These are phyloP conservation scores for Limulus polyphemus DNA, from an alignment of 2,888 invertebrate species.

Conservation along the genomic window DNA sequence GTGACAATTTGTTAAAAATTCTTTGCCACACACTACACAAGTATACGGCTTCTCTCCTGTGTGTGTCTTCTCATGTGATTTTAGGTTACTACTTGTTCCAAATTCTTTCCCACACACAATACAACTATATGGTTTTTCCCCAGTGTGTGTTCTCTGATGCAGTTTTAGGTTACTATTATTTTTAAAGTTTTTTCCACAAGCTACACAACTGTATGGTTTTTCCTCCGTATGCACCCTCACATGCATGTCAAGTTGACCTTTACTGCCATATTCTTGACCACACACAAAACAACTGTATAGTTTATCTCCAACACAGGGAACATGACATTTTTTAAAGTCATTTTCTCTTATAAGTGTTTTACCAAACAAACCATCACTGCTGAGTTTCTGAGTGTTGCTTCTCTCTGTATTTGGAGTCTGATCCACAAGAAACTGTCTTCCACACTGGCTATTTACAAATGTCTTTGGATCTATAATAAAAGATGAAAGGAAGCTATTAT, in stretches of 20 bases:
- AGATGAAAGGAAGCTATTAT: no score
- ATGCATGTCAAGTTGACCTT: neutral
- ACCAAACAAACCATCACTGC: no score
- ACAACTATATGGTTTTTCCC: neutral
- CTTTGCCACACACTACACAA: neutral
- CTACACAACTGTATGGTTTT: neutral
- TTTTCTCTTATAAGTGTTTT: no score
- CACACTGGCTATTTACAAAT: no score
- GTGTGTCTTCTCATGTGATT: neutral
- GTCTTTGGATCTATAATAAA: no score
- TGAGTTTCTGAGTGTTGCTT: no score
- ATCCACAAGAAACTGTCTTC: no score
- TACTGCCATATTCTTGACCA: no score
- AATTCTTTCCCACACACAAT: neutral
- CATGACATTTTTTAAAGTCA: no score
- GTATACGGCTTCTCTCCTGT: neutral
- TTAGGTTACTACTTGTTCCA: neutral
- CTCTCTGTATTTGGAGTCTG: no score
- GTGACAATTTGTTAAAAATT: neutral
- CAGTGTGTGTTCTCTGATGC: neutral
- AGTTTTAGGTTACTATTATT: neutral
- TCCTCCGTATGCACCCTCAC: neutral
- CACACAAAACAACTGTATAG: no score
- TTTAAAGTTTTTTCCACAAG: neutral
- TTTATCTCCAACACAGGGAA: no score